These are phyloP conservation scores for Magallana nippona DNA, from an alignment of 2,888 invertebrate species.

Conservation along the genomic window DNA sequence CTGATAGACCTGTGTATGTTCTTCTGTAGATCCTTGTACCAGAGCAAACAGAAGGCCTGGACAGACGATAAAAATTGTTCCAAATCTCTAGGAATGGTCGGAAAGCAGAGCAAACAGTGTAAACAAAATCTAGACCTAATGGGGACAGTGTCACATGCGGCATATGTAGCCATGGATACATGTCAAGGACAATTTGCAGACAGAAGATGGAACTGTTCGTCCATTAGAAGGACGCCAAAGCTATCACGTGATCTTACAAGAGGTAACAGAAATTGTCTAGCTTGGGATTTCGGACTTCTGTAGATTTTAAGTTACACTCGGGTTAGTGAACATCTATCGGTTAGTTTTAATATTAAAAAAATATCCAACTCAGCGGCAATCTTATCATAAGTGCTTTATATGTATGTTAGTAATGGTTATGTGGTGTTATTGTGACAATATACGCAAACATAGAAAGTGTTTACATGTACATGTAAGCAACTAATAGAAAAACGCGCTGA, in stretches of 20 bases:
- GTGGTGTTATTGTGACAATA: too few species aligned
- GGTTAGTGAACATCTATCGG: too few species aligned
- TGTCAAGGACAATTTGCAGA: conserved; percentile 87
- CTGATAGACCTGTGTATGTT: background rate
- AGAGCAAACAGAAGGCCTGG: conserved; percentile 73
- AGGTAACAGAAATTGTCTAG: conserved; percentile 82
- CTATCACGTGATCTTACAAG: conserved; percentile 88
- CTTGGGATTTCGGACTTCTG: background rate
- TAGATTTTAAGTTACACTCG: too few species aligned
- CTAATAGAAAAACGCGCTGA: too few species aligned
- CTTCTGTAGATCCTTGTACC: conserved; percentile 73
- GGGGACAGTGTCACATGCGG: conserved; percentile 88
- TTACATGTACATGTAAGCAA: too few species aligned
- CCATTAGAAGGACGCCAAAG: conserved; percentile 86
- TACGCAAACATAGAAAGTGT: too few species aligned
- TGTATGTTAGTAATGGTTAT: too few species aligned
- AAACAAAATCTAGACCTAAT: conserved; percentile 81
- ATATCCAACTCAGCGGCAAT: too few species aligned
- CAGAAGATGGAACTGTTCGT: conserved; percentile 91
- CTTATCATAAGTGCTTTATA: too few species aligned
- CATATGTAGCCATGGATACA: conserved; percentile 83
- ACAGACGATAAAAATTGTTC: conserved; percentile 74
- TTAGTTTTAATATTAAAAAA: background rate
- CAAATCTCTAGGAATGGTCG: conserved; percentile 67
- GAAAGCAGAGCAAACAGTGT: conserved; percentile 73